Base-by-base conservation (phyloP, 2,113 vertebrate species). In the Apodemus speciosus region DNA sequence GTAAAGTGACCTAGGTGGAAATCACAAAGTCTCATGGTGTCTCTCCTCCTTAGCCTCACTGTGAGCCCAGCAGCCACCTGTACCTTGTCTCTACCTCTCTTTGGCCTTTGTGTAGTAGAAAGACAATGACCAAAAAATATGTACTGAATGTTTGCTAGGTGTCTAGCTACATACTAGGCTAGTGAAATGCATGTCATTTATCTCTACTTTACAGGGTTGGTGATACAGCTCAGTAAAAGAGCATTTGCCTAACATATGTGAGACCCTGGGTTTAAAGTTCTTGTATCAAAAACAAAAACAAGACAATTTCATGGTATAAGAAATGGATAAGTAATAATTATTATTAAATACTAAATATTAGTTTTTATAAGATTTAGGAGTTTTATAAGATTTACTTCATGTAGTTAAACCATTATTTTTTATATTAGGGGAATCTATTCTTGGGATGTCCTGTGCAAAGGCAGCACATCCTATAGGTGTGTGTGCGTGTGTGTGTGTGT, bases 401-500 rank as follows among this genome's bases (percentile, higher is more conserved):
- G 16, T 38, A 88, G 21, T 16, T 56, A 85, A 68, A 85, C 27
- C 92, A 7, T 46, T 75, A 6, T n/a, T 30, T 72, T 88, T 88
- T 73, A 32, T 11, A 9, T 21, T 68, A 40, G 71, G 32, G 13
- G 9, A 79, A 4, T 38, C 38, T 76, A 23, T 86, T 86, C 83
- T 53, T 91, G 43, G 9, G 86, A 14, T 76, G 92, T 83, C 27
- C 77, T 92, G 90, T 89, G 16, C 62, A 94, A 92, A 83, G 66
- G 66, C 2, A 77, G 8, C 23, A 89, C 23, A 90, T 18, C 38
- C 21, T 62, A 53, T 69, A 75, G 3, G 6, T 27, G 18, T 56
- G 11, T 27, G 14, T 49, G 56, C 66, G 43, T 49, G 40, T 80
- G 35, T 60, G 49, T 81, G 23, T 72, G 46, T 66, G 32, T 38